Evolutionary conservation across 2,888 invertebrate genomes (phyloP), one percentile per base, ranked within the genome.

Genomic region (Unio pictorum): DNA sequence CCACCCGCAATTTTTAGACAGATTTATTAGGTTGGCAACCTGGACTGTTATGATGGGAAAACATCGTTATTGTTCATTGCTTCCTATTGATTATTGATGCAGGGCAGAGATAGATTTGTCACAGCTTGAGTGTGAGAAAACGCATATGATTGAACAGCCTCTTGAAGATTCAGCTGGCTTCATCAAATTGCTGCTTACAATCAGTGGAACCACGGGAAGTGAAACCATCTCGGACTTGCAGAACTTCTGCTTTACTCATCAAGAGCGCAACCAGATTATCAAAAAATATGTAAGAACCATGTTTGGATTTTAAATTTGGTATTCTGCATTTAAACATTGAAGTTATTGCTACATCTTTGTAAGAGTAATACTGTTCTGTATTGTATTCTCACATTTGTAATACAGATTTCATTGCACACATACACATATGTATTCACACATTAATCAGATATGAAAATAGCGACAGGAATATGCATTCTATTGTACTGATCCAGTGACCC

Each of bases 141-240:
- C 99, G 0, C 97, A 98, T 89, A 94, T 94, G 69, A 93, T 98
- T 67, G 96, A 96, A 94, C 93, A 95, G 83, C 94, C 95, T 3
- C 92, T 99, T 62, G 97, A 98, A 90, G 97, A 98, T 75, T 96
- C 95, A 74, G 94, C 95, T 1, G 94, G 95, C 78, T 87, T 90
- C 23, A 93, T 99, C 76, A 95, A 95, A 87, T 91, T 99, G 1
- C 92, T 99, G 76, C 91, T 99, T 15, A 98, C 98, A 1, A 96
- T 99, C 73, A 98, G 97, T 84, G 98, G 98, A 0, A 97, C 97
- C 0, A 95, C 96, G 0, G 96, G 96, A 18, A 94, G 95, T 0
- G 97, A 97, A 89, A 96, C 97, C 0, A 95, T 97, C 75, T 96
- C 96, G 8, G 98, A 88, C 72, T 91, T 98, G 63, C 94, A 95